Evolutionary conservation across 2,888 invertebrate genomes (phyloP).

Genomic region (Diadromus collaris): DNA sequence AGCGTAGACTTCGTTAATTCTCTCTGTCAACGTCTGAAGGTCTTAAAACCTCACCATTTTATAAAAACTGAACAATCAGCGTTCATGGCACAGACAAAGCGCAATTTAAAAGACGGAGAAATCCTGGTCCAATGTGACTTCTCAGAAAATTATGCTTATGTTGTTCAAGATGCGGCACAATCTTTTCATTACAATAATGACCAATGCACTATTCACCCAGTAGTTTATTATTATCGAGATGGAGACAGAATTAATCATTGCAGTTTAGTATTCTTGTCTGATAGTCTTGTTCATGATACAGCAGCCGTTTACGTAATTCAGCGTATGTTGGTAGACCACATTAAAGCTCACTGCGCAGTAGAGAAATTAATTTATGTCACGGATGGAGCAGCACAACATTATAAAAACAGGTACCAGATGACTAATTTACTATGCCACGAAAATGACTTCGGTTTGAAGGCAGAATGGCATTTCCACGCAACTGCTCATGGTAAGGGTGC

Average conservation of each 20-base stretch:
- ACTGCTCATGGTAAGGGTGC: slow-evolving; percentile 66
- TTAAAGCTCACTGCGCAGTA: background rate
- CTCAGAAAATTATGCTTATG: slow-evolving; percentile 53
- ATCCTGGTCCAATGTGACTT: slow-evolving; percentile 50
- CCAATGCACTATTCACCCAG: slow-evolving; percentile 57
- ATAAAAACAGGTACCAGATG: slow-evolving; percentile 35
- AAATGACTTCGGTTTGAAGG: slow-evolving; percentile 56
- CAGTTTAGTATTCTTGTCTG: slow-evolving; percentile 53
- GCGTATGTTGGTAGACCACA: slow-evolving; percentile 24
- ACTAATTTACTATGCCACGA: slow-evolving; percentile 31
- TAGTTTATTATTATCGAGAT: slow-evolving; percentile 56
- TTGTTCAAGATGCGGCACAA: slow-evolving; percentile 57
- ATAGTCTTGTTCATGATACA: slow-evolving; percentile 54
- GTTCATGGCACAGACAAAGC: slow-evolving; percentile 18
- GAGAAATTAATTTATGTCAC: slow-evolving; percentile 23
- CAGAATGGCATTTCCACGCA: slow-evolving; percentile 67
- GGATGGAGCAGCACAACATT: slow-evolving; percentile 42
- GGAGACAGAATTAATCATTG: slow-evolving; percentile 44
- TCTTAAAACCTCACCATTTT: slow-evolving; percentile 51
- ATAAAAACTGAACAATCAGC: slow-evolving; percentile 46
- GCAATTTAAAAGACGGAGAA: slow-evolving; percentile 39
- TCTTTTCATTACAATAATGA: slow-evolving; percentile 60
- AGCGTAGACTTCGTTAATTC: slow-evolving; percentile 22
- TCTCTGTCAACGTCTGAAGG: slow-evolving; percentile 30
- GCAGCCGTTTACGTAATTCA: slow-evolving; percentile 54